Evolutionary conservation across 2,888 invertebrate genomes (phyloP).

Genomic region (Brachypterus glaber): DNA sequence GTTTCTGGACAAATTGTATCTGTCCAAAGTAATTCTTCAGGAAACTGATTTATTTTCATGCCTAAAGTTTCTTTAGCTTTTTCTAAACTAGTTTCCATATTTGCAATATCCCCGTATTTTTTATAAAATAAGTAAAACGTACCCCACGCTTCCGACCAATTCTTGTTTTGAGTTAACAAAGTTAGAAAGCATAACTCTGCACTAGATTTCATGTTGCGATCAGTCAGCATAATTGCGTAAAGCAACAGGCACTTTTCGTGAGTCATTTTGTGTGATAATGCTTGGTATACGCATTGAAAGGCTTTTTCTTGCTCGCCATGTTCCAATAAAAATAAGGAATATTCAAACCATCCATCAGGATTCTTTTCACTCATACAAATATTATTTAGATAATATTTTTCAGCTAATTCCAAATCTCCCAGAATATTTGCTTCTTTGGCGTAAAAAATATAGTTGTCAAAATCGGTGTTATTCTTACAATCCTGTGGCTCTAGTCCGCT

Average conservation of each 20-base stretch:
- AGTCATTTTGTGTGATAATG: slow-evolving; percentile 25
- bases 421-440: slow-evolving; percentile 36
- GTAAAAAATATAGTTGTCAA: slow-evolving; percentile 26
- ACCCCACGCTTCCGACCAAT: slow-evolving; percentile 28
- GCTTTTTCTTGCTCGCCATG: slow-evolving; percentile 29
- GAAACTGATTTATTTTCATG: slow-evolving; percentile 5
- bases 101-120: slow-evolving; percentile 23
- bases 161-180: slow-evolving; percentile 22
- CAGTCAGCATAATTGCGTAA: slow-evolving; percentile 29
- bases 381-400: slow-evolving; percentile 34
- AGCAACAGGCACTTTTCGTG: slow-evolving; percentile 34
- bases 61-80: slow-evolving; percentile 28
- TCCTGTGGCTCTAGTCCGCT: slow-evolving; percentile 19
- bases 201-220: slow-evolving; percentile 28
- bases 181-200: slow-evolving; percentile 37
- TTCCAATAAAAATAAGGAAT: slow-evolving; percentile 33
- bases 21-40: slow-evolving; percentile 34
- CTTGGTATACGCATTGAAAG: slow-evolving; percentile 33
- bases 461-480: slow-evolving; percentile 9
- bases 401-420: slow-evolving; percentile 28
- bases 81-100: slow-evolving; percentile 31
- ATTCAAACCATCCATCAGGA: slow-evolving; percentile 36
- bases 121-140: slow-evolving; percentile 33
- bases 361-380: slow-evolving; percentile 27
- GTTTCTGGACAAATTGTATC: slow-evolving; percentile 25